Evolutionary conservation across 2,797 vertebrate species (phyloP), one percentile per base, ranked within the genome.

Genomic region (Lophura swinhoii): DNA sequence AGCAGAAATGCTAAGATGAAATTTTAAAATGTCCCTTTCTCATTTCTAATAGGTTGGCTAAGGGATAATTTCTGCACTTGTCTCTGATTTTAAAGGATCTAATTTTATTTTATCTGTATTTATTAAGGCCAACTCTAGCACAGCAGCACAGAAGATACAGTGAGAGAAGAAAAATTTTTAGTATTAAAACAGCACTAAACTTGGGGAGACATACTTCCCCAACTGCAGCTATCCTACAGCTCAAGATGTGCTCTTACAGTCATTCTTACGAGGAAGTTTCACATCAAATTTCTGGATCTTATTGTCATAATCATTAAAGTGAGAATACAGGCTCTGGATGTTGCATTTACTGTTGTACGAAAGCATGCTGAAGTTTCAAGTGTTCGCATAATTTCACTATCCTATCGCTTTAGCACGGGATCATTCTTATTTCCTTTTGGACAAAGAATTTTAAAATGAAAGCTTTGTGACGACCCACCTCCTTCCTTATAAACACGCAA

Each of bases 61-160:
- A 93, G 35, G 43, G 43, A 44, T 44, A 44, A 67, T n/a, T 86
- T 93, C 81, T 92, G 85, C 41, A 67, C 41, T 69, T 55, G 74
- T 33, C 23, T 73, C 58, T 41, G 53, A 58, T 84, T 93, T 84
- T 81, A 79, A 81, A 78, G 24, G 7, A 29, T 68, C 46, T 84
- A 64, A 88, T 84, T 94, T 76, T 67, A 62, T 74, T 81, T 87
- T 87, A n/a, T 74, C 69, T 81, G 21, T 51, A 48, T 88, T 94
- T 95, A 66, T 73, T 68, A 92, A 78, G 35, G 63, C 35, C 39
- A 84, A 4, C 28, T 76, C 22, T 37, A 88, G n/a, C 46, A 81
- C 2, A 79, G 28, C 24, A 24, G 28, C 51, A 68, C 18, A 85
- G 55, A 78, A 4, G 5, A 75, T 29, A 56, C 26, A 88, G 59